A percentile compares a stretch with the other conserved stretches of the same genome.
Evolutionary conservation across 1,140 invertebrate genomes (phyloP).

Genomic region (Choristoneura fumiferana): DNA sequence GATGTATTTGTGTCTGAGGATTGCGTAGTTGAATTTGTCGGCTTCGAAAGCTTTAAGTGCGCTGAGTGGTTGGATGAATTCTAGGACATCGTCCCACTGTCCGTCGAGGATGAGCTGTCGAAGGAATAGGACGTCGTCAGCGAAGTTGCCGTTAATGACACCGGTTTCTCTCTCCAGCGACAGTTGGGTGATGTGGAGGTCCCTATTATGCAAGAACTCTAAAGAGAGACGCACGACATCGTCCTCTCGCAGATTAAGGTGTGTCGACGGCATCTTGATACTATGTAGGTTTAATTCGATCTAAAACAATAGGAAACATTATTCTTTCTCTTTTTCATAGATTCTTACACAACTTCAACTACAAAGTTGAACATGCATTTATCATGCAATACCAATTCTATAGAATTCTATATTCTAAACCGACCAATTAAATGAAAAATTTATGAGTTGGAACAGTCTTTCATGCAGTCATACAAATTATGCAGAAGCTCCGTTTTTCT

Average conservation of each 20-base stretch:
- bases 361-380: too few species aligned
- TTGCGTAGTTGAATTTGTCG: conserved; percentile 90
- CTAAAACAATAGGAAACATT: conserved; percentile 41
- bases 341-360: too few species aligned
- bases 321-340: too few species aligned
- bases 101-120: conserved; percentile 97
- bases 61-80: conserved; percentile 97
- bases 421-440: too few species aligned
- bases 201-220: conserved; percentile 95
- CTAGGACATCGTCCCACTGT: conserved; percentile 98
- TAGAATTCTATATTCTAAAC: too few species aligned
- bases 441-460: too few species aligned
- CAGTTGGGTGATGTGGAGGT: conserved; percentile 94
- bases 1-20: conserved; percentile 95
- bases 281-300: conserved; percentile 22
- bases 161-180: conserved; percentile 96
- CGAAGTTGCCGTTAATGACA: conserved; percentile 94
- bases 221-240: conserved; percentile 94
- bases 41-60: conserved; percentile 88
- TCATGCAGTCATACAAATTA: too few species aligned
- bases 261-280: conserved; percentile 86
- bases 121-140: conserved; percentile 96
- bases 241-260: conserved; percentile 91
- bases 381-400: too few species aligned
- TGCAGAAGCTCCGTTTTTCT: too few species aligned